These are phyloP conservation scores for Spizaetus ornatus DNA, from an alignment of 2,113 vertebrate species.

Conservation along the genomic window DNA sequence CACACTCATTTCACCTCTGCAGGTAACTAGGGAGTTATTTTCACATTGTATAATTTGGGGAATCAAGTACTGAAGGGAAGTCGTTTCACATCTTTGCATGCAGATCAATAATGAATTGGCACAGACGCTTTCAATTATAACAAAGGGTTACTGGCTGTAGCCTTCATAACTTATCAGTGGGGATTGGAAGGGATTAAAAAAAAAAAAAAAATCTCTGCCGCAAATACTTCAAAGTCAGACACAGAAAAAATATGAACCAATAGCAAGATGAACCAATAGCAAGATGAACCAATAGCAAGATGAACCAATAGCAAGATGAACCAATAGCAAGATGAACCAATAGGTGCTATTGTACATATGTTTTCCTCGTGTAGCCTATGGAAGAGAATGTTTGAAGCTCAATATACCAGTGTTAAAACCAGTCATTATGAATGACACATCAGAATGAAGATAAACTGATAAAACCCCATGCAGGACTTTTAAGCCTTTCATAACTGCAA, in stretches of 20 bases:
- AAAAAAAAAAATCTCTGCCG: background rate
- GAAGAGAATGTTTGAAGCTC: background rate
- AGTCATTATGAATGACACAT: background rate
- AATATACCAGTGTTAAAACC: background rate
- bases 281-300: no score
- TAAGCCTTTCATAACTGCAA: background rate
- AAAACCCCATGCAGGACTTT: background rate
- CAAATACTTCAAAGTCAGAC: background rate
- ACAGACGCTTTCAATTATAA: background rate
- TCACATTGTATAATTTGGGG: background rate
- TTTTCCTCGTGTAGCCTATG: background rate
- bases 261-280: background rate
- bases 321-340: background rate
- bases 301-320: background rate
- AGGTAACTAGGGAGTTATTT: background rate
- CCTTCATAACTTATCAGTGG: background rate
- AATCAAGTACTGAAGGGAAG: background rate
- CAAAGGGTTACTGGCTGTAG: background rate
- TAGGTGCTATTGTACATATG: background rate
- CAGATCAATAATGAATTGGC: background rate
- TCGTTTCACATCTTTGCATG: background rate
- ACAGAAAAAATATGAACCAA: background rate
- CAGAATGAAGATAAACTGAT: background rate
- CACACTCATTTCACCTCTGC: background rate
- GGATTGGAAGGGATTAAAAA: background rate